These are phyloP conservation scores for Cheilosia urbana DNA, from an alignment of 2,888 invertebrate genomes.

Conservation along the genomic window DNA sequence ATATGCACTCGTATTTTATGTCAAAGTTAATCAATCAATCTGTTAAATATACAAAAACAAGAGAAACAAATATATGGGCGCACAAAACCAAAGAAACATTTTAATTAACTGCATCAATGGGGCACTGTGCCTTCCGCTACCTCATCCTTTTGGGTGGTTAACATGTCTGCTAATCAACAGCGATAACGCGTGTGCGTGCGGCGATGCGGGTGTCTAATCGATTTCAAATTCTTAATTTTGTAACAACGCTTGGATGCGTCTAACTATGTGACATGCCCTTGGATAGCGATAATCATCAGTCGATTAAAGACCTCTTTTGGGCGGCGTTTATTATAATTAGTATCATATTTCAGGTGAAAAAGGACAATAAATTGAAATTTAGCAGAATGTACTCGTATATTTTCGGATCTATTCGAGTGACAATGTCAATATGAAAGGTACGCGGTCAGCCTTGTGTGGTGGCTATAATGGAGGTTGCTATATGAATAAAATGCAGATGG, in stretches of 20 bases:
- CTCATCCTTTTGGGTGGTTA: not conserved
- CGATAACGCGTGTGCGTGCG: not conserved
- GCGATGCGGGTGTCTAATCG: constrained; percentile 19
- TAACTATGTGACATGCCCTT: constrained; percentile 25
- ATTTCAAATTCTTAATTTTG: constrained; percentile 48
- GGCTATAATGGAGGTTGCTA: no score
- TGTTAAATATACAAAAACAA: not conserved
- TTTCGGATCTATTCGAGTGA: no score
- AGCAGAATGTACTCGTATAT: no score
- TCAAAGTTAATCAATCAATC: not conserved
- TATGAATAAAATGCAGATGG: no score
- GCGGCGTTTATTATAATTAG: not conserved
- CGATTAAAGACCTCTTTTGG: no score
- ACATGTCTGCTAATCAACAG: not conserved
- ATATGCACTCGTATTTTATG: not conserved
- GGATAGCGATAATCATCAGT: constrained; percentile 11
- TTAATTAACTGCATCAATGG: constrained; percentile 67
- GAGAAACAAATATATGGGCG: constrained; percentile 19
- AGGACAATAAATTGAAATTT: not conserved
- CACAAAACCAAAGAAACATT: constrained; percentile 57
- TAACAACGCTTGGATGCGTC: constrained; percentile 39
- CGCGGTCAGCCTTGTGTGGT: no score
- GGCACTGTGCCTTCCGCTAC: not conserved
- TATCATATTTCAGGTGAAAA: constrained; percentile 4
- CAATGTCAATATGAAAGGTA: no score